Base-by-base conservation (phyloP, 2,113 vertebrate species). In the Eulemur macaco region DNA sequence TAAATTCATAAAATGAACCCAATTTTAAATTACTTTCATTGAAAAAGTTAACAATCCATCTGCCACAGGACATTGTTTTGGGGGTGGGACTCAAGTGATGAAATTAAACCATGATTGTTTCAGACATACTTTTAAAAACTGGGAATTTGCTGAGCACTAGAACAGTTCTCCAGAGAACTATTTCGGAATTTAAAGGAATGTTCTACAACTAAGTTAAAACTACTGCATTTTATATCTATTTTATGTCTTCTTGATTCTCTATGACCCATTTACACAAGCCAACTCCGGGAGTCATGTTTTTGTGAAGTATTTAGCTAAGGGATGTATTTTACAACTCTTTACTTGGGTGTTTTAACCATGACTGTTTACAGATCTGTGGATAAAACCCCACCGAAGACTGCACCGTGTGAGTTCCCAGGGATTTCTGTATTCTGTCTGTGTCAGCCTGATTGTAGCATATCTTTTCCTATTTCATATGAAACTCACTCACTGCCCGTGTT, bases 401-500 rank as follows among this genome's bases (percentile, higher is more conserved):
- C 0, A 14, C 27, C 0, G 0, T 50, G 34, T 27, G 20, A 47
- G 45, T 93, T 73, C 56, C 66, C 5, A 23, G 39, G 52, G 83
- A 76, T 73, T 73, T 91, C 91, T 69, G 20, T 52, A 39, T 95
- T 91, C 91, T 5, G 1, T 96, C 71, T 91, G 76, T 91, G 66
- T 74, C 66, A 76, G 97, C 63, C 87, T 96, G 92, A 97, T 69
- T 58, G 68, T 76, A n/a, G 23, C 0, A 0, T 45, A 77, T 86
- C 96, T 97, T 95, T 78, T 94, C 83, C 86, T 47, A 69, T 95
- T 95, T 96, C 78, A 84, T 84, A 94, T 96, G 50, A 97, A 98
- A 98, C 96, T 81, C 76, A 87, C 93, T 98, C 91, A 88, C 89
- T 96, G 95, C 83, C 93, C 90, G 97, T 96, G 80, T 96, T 98